These are phyloP conservation scores for Ooceraea biroi DNA, from an alignment of 1,140 invertebrate genomes.

Conservation along the genomic window DNA sequence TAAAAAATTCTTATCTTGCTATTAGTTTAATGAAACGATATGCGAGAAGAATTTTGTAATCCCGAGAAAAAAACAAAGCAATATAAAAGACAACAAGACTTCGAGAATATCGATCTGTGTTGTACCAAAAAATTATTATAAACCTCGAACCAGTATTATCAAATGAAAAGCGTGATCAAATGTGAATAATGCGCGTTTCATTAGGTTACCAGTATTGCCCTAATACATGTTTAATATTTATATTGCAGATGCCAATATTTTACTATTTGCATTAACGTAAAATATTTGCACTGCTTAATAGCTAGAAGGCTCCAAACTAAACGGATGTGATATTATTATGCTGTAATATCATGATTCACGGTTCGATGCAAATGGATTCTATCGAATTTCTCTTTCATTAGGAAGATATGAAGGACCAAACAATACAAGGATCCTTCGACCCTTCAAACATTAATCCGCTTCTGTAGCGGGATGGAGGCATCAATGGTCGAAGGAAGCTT, in stretches of 20 bases:
- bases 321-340: background rate
- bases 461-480: background rate
- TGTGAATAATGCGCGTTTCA: background rate
- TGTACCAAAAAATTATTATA: background rate
- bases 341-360: background rate
- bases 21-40: background rate
- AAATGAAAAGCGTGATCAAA: background rate
- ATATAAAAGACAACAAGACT: background rate
- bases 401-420: background rate
- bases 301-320: too few species aligned
- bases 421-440: background rate
- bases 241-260: background rate
- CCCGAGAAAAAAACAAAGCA: background rate
- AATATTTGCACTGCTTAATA: conserved; percentile 5
- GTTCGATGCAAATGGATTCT: background rate
- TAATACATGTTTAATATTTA: background rate
- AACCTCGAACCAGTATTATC: background rate
- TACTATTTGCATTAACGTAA: background rate
- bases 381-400: background rate
- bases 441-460: conserved; percentile 5
- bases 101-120: background rate
- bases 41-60: conserved; percentile 12
- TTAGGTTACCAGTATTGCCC: background rate
- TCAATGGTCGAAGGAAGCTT: background rate
- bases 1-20: conserved; percentile 15